phyloP scores from a whole-genome alignment of 2,797 vertebrate species.

The Chlorospingus semifuscus region DNA sequence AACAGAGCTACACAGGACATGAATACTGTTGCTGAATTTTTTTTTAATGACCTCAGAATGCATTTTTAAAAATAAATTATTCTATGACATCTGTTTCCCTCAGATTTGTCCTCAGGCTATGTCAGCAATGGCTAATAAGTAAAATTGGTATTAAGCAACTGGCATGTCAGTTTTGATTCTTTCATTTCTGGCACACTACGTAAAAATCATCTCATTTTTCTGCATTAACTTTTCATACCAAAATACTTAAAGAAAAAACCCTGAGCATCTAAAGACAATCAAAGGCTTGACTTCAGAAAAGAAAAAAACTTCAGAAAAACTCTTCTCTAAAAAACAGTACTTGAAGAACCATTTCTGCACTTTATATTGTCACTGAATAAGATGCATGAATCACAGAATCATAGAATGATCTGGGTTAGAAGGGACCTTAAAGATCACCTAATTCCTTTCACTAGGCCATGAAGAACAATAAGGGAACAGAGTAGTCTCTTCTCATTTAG shows the following conservation, averaged over 20 bases:
- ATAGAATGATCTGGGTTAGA: not conserved
- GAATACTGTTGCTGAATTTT: not conserved
- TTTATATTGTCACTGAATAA: not conserved
- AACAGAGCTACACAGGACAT: not conserved
- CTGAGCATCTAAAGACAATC: not conserved
- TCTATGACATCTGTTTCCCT: not conserved
- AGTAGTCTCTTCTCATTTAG: not conserved
- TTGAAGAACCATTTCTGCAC: not conserved
- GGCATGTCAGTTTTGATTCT: not conserved
- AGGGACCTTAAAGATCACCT: not conserved
- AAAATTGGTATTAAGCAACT: not conserved
- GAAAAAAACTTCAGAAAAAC: not conserved
- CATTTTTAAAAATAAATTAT: not conserved
- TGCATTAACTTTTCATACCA: not conserved
- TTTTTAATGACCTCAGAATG: not conserved
- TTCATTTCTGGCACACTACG: fast-evolving
- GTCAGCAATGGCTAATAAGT: not conserved
- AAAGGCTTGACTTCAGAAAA: not conserved
- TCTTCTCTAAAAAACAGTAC: not conserved
- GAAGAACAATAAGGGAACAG: not conserved
- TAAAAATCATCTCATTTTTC: not conserved
- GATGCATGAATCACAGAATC: not conserved
- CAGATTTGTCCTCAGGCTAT: not conserved
- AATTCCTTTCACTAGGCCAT: not conserved
- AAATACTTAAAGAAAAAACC: not conserved